These are phyloP conservation scores for Tauraco hartlaubi DNA, from an alignment of 2,797 vertebrate genomes.

Conservation along the genomic window DNA sequence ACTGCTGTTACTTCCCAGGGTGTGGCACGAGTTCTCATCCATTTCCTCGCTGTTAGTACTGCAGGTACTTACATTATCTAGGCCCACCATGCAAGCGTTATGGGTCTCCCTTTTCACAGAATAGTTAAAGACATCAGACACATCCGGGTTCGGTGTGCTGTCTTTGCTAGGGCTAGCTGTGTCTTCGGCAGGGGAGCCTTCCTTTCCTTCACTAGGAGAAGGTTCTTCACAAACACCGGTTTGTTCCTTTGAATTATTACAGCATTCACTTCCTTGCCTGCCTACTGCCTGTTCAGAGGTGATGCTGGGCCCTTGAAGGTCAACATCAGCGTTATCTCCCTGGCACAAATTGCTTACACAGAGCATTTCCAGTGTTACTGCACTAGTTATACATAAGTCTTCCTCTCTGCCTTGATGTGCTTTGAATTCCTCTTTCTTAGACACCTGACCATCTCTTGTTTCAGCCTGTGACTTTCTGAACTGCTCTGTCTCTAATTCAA, in stretches of 20 bases:
- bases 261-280: not conserved
- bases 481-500: not conserved
- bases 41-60: conserved; percentile 58
- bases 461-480: not conserved
- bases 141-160: not conserved
- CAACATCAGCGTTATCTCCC: not conserved
- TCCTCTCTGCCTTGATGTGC: not conserved
- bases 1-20: conserved; percentile 49
- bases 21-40: not conserved
- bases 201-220: not conserved
- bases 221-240: conserved; percentile 34
- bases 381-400: not conserved
- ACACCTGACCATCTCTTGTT: not conserved
- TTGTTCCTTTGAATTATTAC: not conserved
- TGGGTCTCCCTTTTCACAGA: conserved; percentile 31
- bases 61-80: conserved; percentile 63
- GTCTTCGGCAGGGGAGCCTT: not conserved
- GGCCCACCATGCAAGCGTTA: conserved; percentile 3
- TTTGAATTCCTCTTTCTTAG: not conserved
- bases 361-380: not conserved
- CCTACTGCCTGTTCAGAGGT: not conserved
- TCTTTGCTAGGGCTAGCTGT: conserved; percentile 4
- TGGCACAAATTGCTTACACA: not conserved
- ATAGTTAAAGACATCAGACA: conserved; percentile 11
- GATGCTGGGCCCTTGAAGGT: not conserved